Evolutionary conservation across 2,113 vertebrate genomes (phyloP).

Genomic region (Sinosuthora webbiana): DNA sequence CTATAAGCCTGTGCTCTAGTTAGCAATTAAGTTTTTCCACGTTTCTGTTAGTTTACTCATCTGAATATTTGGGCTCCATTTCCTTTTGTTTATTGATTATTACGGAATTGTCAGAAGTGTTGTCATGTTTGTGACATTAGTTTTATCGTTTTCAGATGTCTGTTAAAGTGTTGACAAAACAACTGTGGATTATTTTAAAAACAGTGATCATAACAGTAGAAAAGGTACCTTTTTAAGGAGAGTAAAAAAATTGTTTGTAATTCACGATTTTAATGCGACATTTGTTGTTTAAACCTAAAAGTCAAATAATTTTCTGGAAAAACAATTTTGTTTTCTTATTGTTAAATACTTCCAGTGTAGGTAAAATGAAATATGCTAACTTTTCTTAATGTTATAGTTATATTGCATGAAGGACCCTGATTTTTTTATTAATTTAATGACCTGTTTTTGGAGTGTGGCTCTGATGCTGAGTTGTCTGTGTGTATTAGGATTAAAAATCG

Average conservation of each 20-base stretch:
- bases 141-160: neutral
- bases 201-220: neutral
- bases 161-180: neutral
- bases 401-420: neutral
- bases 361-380: neutral
- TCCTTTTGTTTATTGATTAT: constrained; percentile 12
- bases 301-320: neutral
- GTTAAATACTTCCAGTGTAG: neutral
- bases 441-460: neutral
- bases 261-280: neutral
- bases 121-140: neutral
- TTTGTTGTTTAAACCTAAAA: neutral
- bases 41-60: neutral
- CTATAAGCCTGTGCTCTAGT: neutral
- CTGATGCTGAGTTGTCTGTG: neutral
- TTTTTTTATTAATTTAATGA: neutral
- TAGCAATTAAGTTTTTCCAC: neutral
- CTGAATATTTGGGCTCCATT: neutral
- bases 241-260: neutral
- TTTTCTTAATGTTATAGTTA: neutral
- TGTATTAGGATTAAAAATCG: neutral
- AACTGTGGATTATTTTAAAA: neutral
- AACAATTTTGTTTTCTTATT: neutral
- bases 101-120: neutral
- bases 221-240: neutral